Conservation (phyloP, 2,888 invertebrate species). For the Notodonta dromedarius region DNA sequence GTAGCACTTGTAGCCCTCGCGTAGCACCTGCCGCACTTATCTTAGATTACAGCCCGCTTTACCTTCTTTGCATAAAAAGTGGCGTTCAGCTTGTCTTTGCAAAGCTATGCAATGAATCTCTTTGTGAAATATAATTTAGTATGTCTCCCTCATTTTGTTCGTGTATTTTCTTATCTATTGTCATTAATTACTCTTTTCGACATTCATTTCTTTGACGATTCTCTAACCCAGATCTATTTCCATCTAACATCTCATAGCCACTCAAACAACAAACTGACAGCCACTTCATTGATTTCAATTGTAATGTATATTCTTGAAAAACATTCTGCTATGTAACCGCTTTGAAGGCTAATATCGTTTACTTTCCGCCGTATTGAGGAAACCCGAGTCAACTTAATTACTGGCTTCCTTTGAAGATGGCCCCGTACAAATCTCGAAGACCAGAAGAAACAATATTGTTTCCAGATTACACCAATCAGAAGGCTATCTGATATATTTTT, state of each 20-base stretch:
- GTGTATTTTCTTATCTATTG: too few relatives aligned
- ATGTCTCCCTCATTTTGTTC: too few relatives aligned
- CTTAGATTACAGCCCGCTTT: conserved; percentile 59
- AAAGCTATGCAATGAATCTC: conserved; percentile 27
- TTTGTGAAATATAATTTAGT: too few relatives aligned
- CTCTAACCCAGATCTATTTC: too few relatives aligned
- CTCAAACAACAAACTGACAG: background rate
- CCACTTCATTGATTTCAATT: background rate
- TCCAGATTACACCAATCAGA: conserved; percentile 34
- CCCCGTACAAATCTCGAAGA: conserved; percentile 36
- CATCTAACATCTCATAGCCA: too few relatives aligned
- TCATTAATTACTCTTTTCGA: too few relatives aligned
- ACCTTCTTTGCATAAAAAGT: conserved; percentile 57
- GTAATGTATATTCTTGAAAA: conserved; percentile 34
- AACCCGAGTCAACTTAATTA: conserved; percentile 58
- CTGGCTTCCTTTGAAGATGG: conserved; percentile 53
- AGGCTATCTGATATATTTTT: background rate
- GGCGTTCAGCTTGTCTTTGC: conserved; percentile 38
- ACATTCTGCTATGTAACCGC: conserved; percentile 45
- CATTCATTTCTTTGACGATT: background rate
- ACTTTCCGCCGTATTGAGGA: conserved; percentile 49
- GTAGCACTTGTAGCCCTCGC: conserved; percentile 56
- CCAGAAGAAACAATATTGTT: conserved; percentile 46
- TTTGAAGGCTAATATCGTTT: conserved; percentile 56
- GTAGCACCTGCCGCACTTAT: conserved; percentile 69